Conservation (phyloP, 1,140 invertebrate species). For the Ctenoplectra terminalis region DNA sequence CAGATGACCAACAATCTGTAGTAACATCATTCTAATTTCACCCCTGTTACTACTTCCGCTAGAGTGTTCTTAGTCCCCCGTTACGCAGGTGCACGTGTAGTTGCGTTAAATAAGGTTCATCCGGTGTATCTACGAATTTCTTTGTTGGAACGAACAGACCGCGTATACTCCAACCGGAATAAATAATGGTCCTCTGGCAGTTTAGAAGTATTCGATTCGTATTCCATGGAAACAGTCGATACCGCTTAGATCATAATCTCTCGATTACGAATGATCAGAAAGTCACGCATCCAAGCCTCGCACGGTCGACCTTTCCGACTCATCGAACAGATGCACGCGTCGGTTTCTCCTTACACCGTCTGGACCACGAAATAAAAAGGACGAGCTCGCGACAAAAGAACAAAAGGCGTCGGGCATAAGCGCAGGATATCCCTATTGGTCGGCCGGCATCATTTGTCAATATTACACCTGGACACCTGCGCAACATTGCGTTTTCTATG, state of each 20-base stretch:
- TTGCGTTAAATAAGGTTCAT: conserved; percentile 28
- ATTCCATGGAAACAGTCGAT: no score
- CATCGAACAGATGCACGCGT: not conserved
- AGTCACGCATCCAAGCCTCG: not conserved
- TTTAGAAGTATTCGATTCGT: conserved; percentile 43
- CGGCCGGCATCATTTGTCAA: conserved; percentile 55
- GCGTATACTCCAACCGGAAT: conserved; percentile 35
- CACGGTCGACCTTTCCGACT: conserved; percentile 20
- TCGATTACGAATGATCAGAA: not conserved
- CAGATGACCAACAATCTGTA: not conserved
- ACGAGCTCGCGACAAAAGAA: conserved; percentile 29
- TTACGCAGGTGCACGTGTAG: conserved; percentile 19
- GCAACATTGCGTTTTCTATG: conserved; percentile 42
- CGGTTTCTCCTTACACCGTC: not conserved
- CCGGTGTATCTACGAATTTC: conserved; percentile 36
- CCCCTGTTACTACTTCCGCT: not conserved
- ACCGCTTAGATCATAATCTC: not conserved
- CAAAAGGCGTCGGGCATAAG: conserved; percentile 31
- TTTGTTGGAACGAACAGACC: not conserved
- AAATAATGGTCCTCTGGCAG: conserved; percentile 52
- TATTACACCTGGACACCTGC: conserved; percentile 56
- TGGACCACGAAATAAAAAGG: no score
- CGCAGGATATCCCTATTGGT: conserved; percentile 41
- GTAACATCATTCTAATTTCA: no score
- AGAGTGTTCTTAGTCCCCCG: not conserved